These are phyloP conservation scores for Caradrina clavipalpis DNA, from an alignment of 2,888 invertebrate genomes.

Conservation along the genomic window DNA sequence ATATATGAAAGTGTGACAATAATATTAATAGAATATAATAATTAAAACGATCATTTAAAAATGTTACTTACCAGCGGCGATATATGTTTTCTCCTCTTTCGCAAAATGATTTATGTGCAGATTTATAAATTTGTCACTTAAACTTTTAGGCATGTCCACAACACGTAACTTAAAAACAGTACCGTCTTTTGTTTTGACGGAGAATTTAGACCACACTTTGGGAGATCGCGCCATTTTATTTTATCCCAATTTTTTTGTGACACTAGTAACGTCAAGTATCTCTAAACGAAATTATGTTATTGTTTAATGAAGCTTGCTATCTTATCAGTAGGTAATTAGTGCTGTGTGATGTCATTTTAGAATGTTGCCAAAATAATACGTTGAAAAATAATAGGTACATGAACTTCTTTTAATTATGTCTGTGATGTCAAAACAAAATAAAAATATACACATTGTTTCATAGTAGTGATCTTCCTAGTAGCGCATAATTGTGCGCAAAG, in stretches of 20 bases:
- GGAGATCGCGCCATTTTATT: neutral
- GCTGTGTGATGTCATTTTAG: conserved; percentile 34
- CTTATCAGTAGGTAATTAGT: conserved; percentile 30
- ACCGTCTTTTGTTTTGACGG: conserved; percentile 37
- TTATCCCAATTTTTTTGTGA: neutral
- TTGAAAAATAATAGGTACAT: too few relatives aligned
- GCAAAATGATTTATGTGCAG: conserved; percentile 56
- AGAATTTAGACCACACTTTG: conserved; percentile 55
- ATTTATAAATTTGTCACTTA: conserved; percentile 50
- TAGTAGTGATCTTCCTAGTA: too few relatives aligned
- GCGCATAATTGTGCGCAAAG: too few relatives aligned
- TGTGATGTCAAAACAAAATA: too few relatives aligned
- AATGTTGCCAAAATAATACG: too few relatives aligned
- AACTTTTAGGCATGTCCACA: conserved; percentile 59
- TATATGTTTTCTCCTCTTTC: conserved; percentile 55
- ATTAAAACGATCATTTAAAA: neutral
- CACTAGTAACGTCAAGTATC: neutral
- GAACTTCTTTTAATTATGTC: too few relatives aligned
- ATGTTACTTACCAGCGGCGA: conserved; percentile 56
- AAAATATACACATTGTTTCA: too few relatives aligned
- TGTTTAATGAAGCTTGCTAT: conserved; percentile 5
- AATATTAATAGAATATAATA: too few relatives aligned
- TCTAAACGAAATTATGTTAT: neutral
- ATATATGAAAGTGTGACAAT: too few relatives aligned
- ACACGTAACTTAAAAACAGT: conserved; percentile 55